Conservation (phyloP, 2,797 vertebrate genomes). For the Malacoctenus gilli region DNA sequence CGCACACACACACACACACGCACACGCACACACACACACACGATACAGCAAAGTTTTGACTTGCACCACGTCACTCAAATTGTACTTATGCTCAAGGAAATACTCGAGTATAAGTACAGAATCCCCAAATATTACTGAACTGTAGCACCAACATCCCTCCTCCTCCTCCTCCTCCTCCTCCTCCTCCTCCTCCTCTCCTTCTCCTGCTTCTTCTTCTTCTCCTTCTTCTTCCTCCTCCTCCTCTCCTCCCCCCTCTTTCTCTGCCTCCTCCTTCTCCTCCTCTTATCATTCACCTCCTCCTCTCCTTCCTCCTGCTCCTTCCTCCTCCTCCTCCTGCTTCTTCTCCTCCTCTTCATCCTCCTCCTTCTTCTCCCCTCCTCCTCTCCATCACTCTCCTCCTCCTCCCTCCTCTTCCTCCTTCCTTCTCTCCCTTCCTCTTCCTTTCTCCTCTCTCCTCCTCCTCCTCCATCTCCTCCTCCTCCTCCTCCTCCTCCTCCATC, state of each 20-base stretch:
- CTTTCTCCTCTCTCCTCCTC: too few relatives aligned
- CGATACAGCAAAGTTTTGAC: too few relatives aligned
- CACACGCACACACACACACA: background rate
- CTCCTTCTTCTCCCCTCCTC: background rate
- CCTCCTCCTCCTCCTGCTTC: background rate
- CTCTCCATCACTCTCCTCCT: background rate
- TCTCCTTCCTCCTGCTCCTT: background rate
- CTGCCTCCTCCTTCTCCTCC: background rate
- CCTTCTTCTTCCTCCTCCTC: background rate
- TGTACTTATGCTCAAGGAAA: too few relatives aligned
- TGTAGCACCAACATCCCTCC: too few relatives aligned
- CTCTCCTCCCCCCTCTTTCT: background rate
- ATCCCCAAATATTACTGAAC: too few relatives aligned
- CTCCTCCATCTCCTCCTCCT: background rate
- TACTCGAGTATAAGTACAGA: too few relatives aligned
- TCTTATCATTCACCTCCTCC: too few relatives aligned
- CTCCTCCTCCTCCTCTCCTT: background rate
- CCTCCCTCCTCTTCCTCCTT: too few relatives aligned
- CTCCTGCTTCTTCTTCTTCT: background rate
- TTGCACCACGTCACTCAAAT: too few relatives aligned
- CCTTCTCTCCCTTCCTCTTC: too few relatives aligned
- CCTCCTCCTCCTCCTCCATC: background rate
- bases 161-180: too few relatives aligned
- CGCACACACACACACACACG: conserved; percentile 2
- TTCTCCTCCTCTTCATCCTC: background rate